phyloP scores from a whole-genome alignment of 2,113 vertebrate genomes.

The Menidia beryllina region DNA sequence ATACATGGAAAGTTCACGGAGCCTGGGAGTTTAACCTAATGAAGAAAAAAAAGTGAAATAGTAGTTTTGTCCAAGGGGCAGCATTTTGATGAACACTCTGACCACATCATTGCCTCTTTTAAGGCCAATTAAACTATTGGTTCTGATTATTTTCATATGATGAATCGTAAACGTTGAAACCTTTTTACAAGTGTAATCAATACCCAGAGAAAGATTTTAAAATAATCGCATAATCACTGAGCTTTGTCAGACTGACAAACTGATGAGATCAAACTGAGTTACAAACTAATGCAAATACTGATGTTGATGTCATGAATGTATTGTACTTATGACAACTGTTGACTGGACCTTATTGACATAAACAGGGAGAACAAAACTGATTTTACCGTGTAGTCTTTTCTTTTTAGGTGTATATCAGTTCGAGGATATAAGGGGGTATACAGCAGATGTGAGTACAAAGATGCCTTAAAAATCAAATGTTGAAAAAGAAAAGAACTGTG shows the following conservation, averaged over 20 bases:
- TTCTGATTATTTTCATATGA: background rate
- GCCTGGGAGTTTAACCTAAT: background rate
- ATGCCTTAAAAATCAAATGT: constrained; percentile 2
- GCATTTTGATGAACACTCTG: background rate
- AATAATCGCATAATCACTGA: background rate
- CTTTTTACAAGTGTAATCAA: background rate
- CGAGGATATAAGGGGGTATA: background rate
- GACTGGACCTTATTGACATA: background rate
- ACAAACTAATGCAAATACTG: background rate
- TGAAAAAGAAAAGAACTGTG: constrained; percentile 11
- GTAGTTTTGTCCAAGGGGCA: background rate
- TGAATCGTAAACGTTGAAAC: background rate
- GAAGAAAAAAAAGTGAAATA: background rate
- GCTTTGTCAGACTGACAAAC: background rate
- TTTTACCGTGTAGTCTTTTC: constrained; percentile 1
- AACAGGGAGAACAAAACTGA: background rate
- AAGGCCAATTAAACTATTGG: background rate
- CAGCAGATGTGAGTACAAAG: background rate
- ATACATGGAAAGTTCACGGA: background rate
- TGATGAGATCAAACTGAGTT: background rate
- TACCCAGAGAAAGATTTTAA: background rate
- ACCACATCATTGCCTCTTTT: background rate
- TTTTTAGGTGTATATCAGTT: constrained; percentile 1
- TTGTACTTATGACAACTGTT: background rate
- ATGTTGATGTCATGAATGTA: background rate